phyloP scores from a whole-genome alignment of 1,140 invertebrate genomes.

The Micrasema minimum region DNA sequence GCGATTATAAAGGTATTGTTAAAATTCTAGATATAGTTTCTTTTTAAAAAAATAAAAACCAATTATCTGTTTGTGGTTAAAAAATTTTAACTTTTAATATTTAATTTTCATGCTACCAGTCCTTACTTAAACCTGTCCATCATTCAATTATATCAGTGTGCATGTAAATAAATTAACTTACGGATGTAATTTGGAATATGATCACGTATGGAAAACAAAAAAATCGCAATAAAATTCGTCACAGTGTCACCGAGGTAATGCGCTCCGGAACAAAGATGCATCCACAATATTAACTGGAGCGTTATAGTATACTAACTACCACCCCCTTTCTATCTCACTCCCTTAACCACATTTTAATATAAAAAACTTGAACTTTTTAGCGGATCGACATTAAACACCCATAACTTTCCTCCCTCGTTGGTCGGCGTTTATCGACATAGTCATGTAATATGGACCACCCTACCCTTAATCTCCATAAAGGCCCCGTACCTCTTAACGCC shows the following conservation, averaged over 20 bases:
- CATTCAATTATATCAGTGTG: no score
- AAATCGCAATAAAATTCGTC: conserved; percentile 20
- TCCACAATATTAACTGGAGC: conserved; percentile 36
- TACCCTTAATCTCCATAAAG: conserved; percentile 49
- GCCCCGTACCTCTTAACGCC: conserved; percentile 23
- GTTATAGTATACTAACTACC: conserved; percentile 37
- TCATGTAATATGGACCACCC: conserved; percentile 50
- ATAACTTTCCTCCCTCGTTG: conserved; percentile 20
- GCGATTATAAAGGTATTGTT: no score
- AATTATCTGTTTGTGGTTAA: no score
- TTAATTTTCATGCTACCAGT: no score
- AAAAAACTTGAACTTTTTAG: conserved; percentile 49
- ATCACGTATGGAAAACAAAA: no score
- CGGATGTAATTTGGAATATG: no score
- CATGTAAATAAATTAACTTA: no score
- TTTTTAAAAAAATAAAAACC: no score
- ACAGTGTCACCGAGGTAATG: conserved; percentile 8
- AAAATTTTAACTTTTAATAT: no score
- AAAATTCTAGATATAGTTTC: no score
- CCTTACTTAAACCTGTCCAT: no score
- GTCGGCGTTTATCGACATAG: conserved; percentile 48
- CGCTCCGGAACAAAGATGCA: conserved; percentile 28
- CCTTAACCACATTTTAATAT: conserved; percentile 50
- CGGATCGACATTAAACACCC: conserved; percentile 49
- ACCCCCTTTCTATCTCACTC: conserved; percentile 9